Percentiles rank a stretch among this genome's conserved stretches.
Conservation (phyloP, 2,888 invertebrate species). For the Andrena bicolor region DNA sequence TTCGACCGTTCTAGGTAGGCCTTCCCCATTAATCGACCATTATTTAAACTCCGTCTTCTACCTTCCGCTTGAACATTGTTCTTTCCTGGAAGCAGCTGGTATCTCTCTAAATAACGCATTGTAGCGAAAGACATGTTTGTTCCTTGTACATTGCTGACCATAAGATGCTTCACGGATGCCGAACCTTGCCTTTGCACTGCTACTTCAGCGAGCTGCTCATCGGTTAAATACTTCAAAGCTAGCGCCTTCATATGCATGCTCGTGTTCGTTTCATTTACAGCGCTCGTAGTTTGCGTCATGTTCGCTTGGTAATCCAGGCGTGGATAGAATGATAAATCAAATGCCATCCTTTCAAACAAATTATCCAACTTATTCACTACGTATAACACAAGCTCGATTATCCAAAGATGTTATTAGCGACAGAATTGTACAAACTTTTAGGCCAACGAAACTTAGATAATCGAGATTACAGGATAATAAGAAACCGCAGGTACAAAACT, state of each 20-base stretch:
- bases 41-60: constrained; percentile 53
- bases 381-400: background rate
- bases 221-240: constrained; percentile 86
- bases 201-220: constrained; percentile 84
- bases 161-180: constrained; percentile 77
- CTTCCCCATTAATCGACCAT: background rate
- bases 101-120: constrained; percentile 90
- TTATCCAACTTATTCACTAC: constrained; percentile 11
- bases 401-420: background rate
- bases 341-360: constrained; percentile 67
- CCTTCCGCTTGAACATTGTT: constrained; percentile 72
- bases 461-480: constrained; percentile 10
- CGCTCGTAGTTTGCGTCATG: constrained; percentile 73
- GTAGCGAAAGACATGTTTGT: constrained; percentile 90
- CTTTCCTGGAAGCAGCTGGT: constrained; percentile 87
- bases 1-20: no score
- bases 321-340: constrained; percentile 81
- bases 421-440: background rate
- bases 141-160: constrained; percentile 80
- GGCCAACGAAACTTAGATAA: constrained; percentile 17
- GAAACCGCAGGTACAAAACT: constrained; percentile 32
- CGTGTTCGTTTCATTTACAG: constrained; percentile 84
- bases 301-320: constrained; percentile 77
- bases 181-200: constrained; percentile 77
- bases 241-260: constrained; percentile 87